phyloP scores from a whole-genome alignment of 2,888 invertebrate genomes.

The Coenonympha glycerion region DNA sequence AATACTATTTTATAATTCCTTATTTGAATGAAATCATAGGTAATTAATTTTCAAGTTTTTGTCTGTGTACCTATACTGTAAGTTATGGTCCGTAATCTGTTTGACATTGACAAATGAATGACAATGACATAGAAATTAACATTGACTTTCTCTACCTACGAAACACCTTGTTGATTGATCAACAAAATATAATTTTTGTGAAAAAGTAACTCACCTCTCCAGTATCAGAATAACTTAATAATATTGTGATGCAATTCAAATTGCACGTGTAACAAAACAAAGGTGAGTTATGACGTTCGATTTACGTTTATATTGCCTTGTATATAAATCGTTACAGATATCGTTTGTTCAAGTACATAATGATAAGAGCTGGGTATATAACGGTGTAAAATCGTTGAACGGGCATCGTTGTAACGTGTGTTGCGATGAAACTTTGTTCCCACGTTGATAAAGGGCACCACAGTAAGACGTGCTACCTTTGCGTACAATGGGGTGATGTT shows the following conservation, averaged over 20 bases:
- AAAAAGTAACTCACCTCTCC: neutral
- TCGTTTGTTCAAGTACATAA: slow-evolving; percentile 40
- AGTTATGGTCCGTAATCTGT: neutral
- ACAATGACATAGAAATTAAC: neutral
- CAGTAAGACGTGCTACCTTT: slow-evolving; percentile 33
- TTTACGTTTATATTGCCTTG: neutral
- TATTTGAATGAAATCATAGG: too few species aligned
- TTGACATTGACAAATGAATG: neutral
- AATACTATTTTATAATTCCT: too few species aligned
- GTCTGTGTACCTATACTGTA: neutral
- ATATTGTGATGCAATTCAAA: neutral
- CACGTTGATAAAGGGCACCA: slow-evolving; percentile 29
- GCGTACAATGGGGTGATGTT: slow-evolving; percentile 58
- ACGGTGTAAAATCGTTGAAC: slow-evolving; percentile 55
- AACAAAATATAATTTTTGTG: neutral
- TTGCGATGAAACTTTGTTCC: slow-evolving; percentile 50
- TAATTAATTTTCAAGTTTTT: neutral
- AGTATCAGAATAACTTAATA: neutral
- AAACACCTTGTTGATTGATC: too few species aligned
- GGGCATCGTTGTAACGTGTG: slow-evolving; percentile 49
- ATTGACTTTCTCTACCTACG: neutral
- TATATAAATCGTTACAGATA: slow-evolving; percentile 15
- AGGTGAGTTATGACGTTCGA: slow-evolving; percentile 17
- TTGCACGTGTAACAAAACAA: neutral
- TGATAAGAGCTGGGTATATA: slow-evolving; percentile 69